Conservation (phyloP, 2,888 invertebrate species). For the Drosophila algonquin region DNA sequence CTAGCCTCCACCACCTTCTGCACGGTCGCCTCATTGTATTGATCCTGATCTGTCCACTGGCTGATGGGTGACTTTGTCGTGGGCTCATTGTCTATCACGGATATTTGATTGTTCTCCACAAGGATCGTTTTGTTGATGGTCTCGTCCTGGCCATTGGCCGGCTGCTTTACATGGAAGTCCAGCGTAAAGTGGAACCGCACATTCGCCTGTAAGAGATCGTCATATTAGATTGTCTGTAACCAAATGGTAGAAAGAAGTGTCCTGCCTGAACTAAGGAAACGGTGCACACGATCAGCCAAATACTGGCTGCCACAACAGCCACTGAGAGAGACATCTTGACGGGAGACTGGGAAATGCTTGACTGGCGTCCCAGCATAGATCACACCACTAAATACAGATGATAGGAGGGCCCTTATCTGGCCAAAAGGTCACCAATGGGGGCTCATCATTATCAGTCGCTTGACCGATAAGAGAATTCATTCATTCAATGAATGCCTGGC, state of each 20-base stretch:
- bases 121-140: constrained; percentile 50
- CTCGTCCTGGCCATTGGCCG: constrained; percentile 32
- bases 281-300: constrained; percentile 43
- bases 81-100: constrained; percentile 25
- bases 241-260: neutral
- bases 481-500: constrained; percentile 29
- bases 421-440: constrained; percentile 13
- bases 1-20: constrained; percentile 48
- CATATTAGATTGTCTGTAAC: neutral
- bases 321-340: constrained; percentile 49
- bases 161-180: constrained; percentile 61
- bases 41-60: constrained; percentile 52
- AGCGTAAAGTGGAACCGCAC: constrained; percentile 63
- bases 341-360: constrained; percentile 30
- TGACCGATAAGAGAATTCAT: constrained; percentile 37
- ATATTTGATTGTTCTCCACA: constrained; percentile 48
- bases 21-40: constrained; percentile 44
- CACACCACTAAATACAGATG: constrained; percentile 35
- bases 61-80: constrained; percentile 19
- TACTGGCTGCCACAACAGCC: neutral
- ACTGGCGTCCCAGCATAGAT: constrained; percentile 46
- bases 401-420: constrained; percentile 22
- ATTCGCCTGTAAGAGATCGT: constrained; percentile 41
- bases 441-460: constrained; percentile 24
- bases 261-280: constrained; percentile 38